Conservation (phyloP, 2,113 vertebrate genomes). For the Microcebus griseorufus region DNA sequence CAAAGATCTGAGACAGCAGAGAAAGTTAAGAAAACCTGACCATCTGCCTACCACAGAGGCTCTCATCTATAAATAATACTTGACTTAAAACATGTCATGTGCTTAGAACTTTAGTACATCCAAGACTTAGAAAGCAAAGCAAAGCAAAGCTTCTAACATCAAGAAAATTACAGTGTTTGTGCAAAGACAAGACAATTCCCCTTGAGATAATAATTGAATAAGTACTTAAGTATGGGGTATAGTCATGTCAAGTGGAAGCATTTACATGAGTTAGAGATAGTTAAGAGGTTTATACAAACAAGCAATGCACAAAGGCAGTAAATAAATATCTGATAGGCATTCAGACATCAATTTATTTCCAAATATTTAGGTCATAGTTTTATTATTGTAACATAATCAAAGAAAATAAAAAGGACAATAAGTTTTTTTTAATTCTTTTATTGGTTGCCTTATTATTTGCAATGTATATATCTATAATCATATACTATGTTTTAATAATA, state of each 20-base stretch:
- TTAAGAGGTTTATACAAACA: neutral
- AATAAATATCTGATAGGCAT: neutral
- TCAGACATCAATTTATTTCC: neutral
- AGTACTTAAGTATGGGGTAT: neutral
- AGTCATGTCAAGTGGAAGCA: neutral
- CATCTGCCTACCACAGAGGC: neutral
- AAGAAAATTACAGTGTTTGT: constrained; percentile 21
- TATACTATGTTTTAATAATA: neutral
- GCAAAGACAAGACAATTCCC: neutral
- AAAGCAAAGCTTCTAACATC: neutral
- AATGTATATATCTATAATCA: neutral
- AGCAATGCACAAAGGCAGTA: neutral
- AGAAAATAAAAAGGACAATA: neutral
- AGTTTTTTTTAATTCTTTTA: neutral
- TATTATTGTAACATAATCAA: neutral
- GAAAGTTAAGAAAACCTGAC: neutral
- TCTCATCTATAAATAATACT: neutral
- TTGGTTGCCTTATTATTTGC: neutral
- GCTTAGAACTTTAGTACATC: neutral
- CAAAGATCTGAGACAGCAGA: neutral
- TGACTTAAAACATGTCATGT: neutral
- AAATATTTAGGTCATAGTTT: neutral
- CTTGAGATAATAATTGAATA: constrained; percentile 12
- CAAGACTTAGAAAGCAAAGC: neutral
- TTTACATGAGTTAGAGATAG: neutral